phyloP scores from a whole-genome alignment of 2,797 vertebrate genomes.

The Fringilla coelebs region DNA sequence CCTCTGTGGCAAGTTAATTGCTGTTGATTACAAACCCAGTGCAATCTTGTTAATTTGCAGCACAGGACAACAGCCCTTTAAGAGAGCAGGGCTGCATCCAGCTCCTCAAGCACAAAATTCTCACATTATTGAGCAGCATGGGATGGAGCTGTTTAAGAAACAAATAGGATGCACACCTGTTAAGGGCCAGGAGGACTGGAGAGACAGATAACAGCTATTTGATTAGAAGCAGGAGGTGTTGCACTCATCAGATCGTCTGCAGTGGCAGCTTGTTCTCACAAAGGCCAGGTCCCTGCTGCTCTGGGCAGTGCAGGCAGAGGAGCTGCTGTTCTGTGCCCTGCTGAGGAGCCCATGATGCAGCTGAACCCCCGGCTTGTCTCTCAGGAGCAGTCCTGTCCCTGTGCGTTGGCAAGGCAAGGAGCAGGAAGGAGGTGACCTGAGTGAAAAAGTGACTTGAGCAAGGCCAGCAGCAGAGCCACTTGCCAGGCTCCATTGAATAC shows the following conservation, averaged over 20 bases:
- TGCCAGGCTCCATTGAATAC: rapidly evolving
- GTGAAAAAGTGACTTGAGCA: background rate
- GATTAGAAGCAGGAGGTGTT: background rate
- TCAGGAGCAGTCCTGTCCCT: background rate
- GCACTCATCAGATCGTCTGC: background rate
- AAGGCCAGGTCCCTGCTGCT: background rate
- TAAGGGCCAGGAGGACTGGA: background rate
- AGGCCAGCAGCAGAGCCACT: background rate
- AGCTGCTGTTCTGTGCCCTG: rapidly evolving
- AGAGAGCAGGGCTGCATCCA: background rate
- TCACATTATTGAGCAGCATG: background rate
- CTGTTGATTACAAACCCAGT: conserved; percentile 17
- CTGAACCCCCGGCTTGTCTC: background rate
- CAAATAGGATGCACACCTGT: background rate
- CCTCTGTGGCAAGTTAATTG: conserved; percentile 42
- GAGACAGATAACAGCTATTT: background rate
- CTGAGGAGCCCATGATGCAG: rapidly evolving
- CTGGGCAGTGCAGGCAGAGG: background rate
- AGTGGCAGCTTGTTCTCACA: background rate
- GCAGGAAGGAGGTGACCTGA: background rate
- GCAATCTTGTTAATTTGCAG: conserved; percentile 42
- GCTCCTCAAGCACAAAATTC: background rate
- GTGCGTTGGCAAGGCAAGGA: background rate
- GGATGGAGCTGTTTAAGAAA: background rate
- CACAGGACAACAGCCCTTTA: conserved; percentile 3